Conservation (phyloP, 2,888 invertebrate genomes). For the Plagodis pulveraria region DNA sequence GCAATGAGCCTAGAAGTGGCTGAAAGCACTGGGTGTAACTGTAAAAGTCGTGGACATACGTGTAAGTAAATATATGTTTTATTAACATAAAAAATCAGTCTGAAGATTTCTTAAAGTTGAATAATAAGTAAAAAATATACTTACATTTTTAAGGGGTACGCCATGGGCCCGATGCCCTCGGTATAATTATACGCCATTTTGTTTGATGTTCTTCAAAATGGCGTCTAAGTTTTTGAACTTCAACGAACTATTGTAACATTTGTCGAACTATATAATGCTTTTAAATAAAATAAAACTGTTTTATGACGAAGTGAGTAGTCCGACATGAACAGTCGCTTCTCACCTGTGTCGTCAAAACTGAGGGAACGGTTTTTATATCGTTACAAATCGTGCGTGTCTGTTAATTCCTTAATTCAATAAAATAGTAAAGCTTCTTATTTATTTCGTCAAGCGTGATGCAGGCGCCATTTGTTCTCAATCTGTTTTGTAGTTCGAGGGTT, state of each 20-base stretch:
- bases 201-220: conserved; percentile 60
- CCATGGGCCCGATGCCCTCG: conserved; percentile 71
- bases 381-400: conserved; percentile 73
- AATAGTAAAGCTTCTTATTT: conserved; percentile 78
- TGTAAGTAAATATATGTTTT: too few relatives aligned
- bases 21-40: too few relatives aligned
- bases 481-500: conserved; percentile 51
- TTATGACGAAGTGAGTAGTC: conserved; percentile 83
- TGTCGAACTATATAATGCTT: conserved; percentile 35
- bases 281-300: conserved; percentile 35
- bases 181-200: conserved; percentile 76
- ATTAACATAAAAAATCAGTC: neutral
- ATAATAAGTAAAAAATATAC: conserved; percentile 43
- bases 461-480: conserved; percentile 69
- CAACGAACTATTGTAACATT: conserved; percentile 52
- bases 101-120: neutral
- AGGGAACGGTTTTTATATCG: conserved; percentile 69
- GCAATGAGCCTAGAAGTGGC: too few relatives aligned
- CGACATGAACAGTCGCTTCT: conserved; percentile 81
- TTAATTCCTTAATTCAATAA: conserved; percentile 85
- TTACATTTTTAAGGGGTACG: conserved; percentile 76
- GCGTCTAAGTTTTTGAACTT: conserved; percentile 42
- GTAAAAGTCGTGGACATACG: too few relatives aligned
- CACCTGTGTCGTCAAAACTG: conserved; percentile 65
- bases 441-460: conserved; percentile 75